A percentile compares a stretch with the other conserved stretches of the same genome.
phyloP scores from a whole-genome alignment of 2,113 vertebrate species.

The Dasyurus viverrinus region DNA sequence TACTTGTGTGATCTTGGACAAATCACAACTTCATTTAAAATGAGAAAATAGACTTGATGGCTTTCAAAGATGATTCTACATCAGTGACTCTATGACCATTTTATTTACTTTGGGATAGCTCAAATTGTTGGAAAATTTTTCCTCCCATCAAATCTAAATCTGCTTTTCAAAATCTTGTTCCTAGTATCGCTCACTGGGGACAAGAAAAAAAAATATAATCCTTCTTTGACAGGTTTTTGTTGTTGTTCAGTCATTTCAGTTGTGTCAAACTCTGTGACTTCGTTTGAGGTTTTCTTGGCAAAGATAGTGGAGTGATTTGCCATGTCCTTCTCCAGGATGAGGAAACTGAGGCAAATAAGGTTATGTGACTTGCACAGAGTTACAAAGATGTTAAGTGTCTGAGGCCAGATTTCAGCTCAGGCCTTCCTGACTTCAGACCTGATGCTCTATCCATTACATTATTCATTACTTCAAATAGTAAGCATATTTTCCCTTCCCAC shows the following conservation, averaged over 20 bases:
- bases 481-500: not conserved
- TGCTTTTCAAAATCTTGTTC: not conserved
- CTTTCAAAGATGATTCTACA: not conserved
- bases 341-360: not conserved
- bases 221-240: not conserved
- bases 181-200: not conserved
- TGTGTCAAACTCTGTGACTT: accelerated
- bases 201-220: not conserved
- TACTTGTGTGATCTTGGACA: not conserved
- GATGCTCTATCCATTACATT: not conserved
- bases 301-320: not conserved
- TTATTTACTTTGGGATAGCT: not conserved
- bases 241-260: not conserved
- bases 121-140: not conserved
- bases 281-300: not conserved
- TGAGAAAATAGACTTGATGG: not conserved
- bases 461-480: not conserved
- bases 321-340: not conserved
- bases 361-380: not conserved
- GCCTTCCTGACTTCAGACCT: not conserved
- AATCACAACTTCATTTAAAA: not conserved
- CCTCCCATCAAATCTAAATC: not conserved
- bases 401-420: too few species aligned
- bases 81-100: not conserved
- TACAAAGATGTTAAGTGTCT: not conserved